A percentile compares a stretch with the other conserved stretches of the same genome.
Evolutionary conservation across 2,888 invertebrate genomes (phyloP).

Genomic region (Poecilus cupreus): DNA sequence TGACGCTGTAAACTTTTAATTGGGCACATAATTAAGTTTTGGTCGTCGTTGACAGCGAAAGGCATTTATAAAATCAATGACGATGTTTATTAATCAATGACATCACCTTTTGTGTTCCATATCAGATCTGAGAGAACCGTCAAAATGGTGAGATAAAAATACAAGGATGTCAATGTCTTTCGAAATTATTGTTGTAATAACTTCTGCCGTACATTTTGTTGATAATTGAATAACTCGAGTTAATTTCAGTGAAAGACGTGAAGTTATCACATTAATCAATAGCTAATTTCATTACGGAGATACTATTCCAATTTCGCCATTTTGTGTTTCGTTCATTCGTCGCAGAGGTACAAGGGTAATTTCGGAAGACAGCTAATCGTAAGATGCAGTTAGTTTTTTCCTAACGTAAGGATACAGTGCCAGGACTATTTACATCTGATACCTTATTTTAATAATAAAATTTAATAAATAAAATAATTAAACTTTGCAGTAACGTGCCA

Average conservation of each 20-base stretch:
- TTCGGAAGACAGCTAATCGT: background rate
- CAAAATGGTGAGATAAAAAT: slow-evolving; percentile 45
- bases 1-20: background rate
- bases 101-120: slow-evolving; percentile 57
- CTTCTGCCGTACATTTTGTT: background rate
- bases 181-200: background rate
- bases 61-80: slow-evolving; percentile 46
- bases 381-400: background rate
- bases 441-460: slow-evolving; percentile 36
- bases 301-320: background rate
- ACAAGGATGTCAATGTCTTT: slow-evolving; percentile 9
- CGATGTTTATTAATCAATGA: slow-evolving; percentile 38
- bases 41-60: background rate
- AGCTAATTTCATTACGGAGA: background rate
- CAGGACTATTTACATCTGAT: slow-evolving; percentile 30
- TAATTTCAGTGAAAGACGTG: background rate
- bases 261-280: slow-evolving; percentile 19
- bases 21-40: background rate
- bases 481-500: no score
- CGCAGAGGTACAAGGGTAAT: background rate
- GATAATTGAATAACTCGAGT: background rate
- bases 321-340: background rate
- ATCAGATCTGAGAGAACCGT: slow-evolving; percentile 49
- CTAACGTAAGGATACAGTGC: slow-evolving; percentile 18
- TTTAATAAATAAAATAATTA: slow-evolving; percentile 16